Evolutionary conservation across 2,113 vertebrate species (phyloP).

Genomic region (Bolborhynchus lineola): DNA sequence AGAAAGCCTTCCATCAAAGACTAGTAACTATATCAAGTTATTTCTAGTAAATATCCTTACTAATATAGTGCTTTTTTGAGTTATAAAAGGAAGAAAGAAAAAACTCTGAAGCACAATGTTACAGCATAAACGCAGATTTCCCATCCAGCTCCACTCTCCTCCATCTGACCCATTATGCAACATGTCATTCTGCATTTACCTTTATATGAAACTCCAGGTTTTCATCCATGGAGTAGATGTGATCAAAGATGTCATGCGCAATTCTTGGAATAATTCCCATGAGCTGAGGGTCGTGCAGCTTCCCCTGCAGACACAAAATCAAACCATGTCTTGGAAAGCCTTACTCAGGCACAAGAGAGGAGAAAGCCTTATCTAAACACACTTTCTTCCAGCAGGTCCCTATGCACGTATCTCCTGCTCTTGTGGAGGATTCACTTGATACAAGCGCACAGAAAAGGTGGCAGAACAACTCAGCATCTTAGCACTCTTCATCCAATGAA

Average conservation of each 20-base stretch:
- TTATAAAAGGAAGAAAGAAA: not conserved
- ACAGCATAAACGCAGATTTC: not conserved
- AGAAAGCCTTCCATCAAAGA: not conserved
- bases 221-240: slow-evolving; percentile 97
- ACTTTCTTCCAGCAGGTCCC: not conserved
- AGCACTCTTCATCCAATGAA: not conserved
- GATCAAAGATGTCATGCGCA: slow-evolving; percentile 90
- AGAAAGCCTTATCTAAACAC: not conserved
- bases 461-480: rapidly evolving
- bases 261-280: slow-evolving; percentile 97
- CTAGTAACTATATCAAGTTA: not conserved
- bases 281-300: slow-evolving; percentile 84
- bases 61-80: rapidly evolving
- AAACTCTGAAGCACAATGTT: not conserved
- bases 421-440: not conserved
- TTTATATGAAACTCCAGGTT: slow-evolving; percentile 97
- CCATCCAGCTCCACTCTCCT: not conserved
- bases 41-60: not conserved
- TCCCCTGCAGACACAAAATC: slow-evolving; percentile 76
- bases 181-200: slow-evolving; percentile 57
- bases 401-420: rapidly evolving
- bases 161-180: not conserved
- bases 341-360: not conserved
- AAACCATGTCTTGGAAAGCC: not conserved
- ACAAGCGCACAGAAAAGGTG: not conserved